Conservation (phyloP, 2,888 invertebrate genomes). For the Nemoura dubitans region DNA sequence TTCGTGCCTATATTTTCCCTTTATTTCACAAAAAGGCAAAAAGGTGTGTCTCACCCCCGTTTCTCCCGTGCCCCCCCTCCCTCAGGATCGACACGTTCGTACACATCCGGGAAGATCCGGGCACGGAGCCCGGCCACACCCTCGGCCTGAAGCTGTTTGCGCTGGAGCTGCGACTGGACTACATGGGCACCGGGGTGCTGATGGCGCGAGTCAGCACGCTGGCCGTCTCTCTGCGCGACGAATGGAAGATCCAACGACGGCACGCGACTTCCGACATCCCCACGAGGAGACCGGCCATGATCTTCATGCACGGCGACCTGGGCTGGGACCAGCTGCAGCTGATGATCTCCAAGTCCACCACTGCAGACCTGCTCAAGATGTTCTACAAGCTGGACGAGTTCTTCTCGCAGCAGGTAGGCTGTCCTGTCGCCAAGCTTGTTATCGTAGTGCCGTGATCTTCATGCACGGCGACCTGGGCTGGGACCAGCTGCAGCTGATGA, state of each 20-base stretch:
- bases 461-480: conserved; percentile 92
- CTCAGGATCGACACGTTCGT: conserved; percentile 56
- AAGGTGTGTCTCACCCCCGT: no score
- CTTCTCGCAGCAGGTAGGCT: conserved; percentile 79
- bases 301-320: conserved; percentile 91
- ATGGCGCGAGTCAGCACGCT: conserved; percentile 89
- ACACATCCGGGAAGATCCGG: conserved; percentile 89
- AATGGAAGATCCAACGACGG: conserved; percentile 78
- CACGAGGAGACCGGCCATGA: conserved; percentile 72
- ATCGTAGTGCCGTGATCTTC: conserved; percentile 77
- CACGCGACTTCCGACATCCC: conserved; percentile 47
- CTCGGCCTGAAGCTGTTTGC: conserved; percentile 84
- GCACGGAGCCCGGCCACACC: conserved; percentile 88
- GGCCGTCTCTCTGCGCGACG: conserved; percentile 82
- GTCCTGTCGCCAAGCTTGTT: not conserved
- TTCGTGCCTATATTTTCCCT: no score
- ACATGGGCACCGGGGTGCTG: conserved; percentile 97
- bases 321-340: conserved; percentile 97
- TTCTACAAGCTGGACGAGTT: conserved; percentile 96
- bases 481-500: conserved; percentile 97
- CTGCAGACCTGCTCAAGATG: conserved; percentile 96
- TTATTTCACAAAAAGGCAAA: no score
- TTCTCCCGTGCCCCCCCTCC: not conserved
- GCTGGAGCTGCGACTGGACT: conserved; percentile 90
- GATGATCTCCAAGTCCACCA: conserved; percentile 96